Base-by-base conservation (phyloP, 2,888 invertebrate genomes). In the Athetis lepigone region DNA sequence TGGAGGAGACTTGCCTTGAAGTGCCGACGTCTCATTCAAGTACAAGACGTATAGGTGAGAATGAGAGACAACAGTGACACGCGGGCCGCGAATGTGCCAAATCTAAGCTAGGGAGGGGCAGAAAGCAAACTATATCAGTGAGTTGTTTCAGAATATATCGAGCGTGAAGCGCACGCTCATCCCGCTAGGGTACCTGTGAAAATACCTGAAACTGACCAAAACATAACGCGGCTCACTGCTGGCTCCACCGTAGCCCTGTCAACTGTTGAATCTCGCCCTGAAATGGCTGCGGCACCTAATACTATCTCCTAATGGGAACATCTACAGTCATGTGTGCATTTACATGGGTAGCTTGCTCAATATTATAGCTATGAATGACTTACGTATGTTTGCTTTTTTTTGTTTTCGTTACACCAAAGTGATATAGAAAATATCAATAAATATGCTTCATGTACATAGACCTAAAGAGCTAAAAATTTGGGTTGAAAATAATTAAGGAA, bases 81-180 rank as follows among this genome's bases (percentile, higher is more conserved):
- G 95, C 94, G 94, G 94, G 95, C 95, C 95, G 93, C 93, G 91
- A 93, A 93, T 94, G 94, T 95, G 95, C 95, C 95, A 95, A 90
- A 95, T 95, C 95, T 95, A 95, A 89, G 95, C 95, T 95, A 95
- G 93, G 95, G 94, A 95, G 93, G 94, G 95, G 95, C 95, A 95
- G 91, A 95, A 95, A 95, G 95, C 95, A 95, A 93, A 95, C 95
- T 93, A 91, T 92, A 92, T 95, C 93, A 95, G 94, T 95, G 92
- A 95, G 89, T 90, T 92, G 91, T 91, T 89, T 85, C 85, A 88
- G 83, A 89, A 85, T 83, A 84, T 85, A 85, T 85, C 77, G 92
- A 92, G 92, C 92, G 92, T 91, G 92, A 84, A 81, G 84, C 83
- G 86, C 91, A 91, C 92, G 91, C 92, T 91, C 90, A 84, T 89